Evolutionary conservation across 2,888 invertebrate species (phyloP).

Genomic region (Mycalesis mineus): DNA sequence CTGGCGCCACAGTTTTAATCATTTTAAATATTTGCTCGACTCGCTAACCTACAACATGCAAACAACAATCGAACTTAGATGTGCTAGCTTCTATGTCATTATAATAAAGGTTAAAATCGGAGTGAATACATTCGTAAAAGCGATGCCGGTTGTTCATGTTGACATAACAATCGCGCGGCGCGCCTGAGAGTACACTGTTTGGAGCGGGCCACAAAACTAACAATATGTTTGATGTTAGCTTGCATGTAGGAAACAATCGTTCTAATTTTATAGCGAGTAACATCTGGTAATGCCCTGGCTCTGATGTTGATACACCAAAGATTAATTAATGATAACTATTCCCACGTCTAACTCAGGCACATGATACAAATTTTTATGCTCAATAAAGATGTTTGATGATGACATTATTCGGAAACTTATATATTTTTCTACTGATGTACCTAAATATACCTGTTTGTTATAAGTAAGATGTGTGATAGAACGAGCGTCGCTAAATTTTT

Average conservation of each 20-base stretch:
- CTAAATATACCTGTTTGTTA: too few species aligned
- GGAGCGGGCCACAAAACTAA: slow-evolving; percentile 11
- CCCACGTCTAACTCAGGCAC: too few species aligned
- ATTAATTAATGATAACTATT: too few species aligned
- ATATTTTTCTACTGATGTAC: too few species aligned
- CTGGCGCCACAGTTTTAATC: slow-evolving; percentile 18
- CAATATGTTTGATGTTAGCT: slow-evolving; percentile 16
- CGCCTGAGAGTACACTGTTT: slow-evolving; percentile 10
- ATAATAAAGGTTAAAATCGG: slow-evolving; percentile 5
- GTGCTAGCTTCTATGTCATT: background rate
- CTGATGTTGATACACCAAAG: background rate
- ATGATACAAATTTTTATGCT: too few species aligned
- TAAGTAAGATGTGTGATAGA: too few species aligned
- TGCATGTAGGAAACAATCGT: slow-evolving; percentile 14
- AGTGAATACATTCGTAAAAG: background rate
- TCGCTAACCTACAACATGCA: slow-evolving; percentile 1
- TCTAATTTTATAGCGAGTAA: slow-evolving; percentile 15
- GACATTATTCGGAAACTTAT: too few species aligned
- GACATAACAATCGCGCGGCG: slow-evolving; percentile 18
- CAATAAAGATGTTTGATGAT: too few species aligned
- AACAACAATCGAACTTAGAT: background rate
- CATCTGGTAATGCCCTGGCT: slow-evolving; percentile 2
- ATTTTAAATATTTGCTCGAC: slow-evolving; percentile 19
- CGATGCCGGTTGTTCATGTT: slow-evolving; percentile 7
- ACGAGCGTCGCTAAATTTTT: too few species aligned